phyloP scores from a whole-genome alignment of 2,797 vertebrate genomes.

The Pseudomugil tenellus region DNA sequence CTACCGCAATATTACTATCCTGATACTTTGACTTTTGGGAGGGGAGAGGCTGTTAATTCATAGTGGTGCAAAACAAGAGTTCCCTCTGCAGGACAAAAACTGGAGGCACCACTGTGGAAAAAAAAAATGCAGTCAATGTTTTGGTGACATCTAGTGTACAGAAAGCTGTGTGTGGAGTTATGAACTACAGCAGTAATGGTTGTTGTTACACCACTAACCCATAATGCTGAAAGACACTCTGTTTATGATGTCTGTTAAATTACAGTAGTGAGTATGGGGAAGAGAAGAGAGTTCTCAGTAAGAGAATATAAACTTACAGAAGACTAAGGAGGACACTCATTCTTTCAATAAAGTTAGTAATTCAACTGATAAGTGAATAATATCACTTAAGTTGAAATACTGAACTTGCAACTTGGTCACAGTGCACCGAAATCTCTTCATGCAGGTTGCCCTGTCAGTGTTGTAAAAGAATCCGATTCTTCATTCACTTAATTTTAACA shows the following conservation, averaged over 20 bases:
- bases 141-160: slow-evolving; percentile 27
- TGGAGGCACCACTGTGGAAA: slow-evolving; percentile 16
- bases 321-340: too few relatives aligned
- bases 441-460: not conserved
- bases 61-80: slow-evolving; percentile 26
- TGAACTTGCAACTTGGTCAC: too few relatives aligned
- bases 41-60: not conserved
- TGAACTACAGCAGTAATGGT: too few relatives aligned
- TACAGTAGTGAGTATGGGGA: not conserved
- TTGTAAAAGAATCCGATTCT: not conserved
- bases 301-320: not conserved
- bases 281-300: not conserved
- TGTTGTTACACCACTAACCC: not conserved
- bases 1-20: not conserved
- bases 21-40: not conserved
- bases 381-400: not conserved
- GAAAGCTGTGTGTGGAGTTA: not conserved
- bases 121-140: not conserved
- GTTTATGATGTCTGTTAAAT: not conserved
- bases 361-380: not conserved
- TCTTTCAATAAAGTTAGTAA: not conserved
- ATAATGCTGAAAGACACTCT: not conserved
- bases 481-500: not conserved
- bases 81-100: slow-evolving; percentile 55
- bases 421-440: not conserved